These are phyloP conservation scores for Hemibagrus guttatus DNA, from an alignment of 2,797 vertebrate species.

Conservation along the genomic window DNA sequence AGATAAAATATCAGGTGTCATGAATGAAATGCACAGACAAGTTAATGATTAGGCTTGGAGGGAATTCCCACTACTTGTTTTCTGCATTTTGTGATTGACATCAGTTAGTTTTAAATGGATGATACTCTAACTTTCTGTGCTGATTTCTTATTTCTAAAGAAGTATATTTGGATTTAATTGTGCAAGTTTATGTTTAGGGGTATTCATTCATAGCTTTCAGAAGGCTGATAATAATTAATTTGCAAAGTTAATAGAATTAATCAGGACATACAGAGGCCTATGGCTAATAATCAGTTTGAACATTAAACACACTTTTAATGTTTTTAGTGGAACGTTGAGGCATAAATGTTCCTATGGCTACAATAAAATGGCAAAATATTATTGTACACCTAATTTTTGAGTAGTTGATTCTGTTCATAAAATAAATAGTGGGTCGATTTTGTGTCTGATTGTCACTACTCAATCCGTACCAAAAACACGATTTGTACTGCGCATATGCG, in stretches of 20 bases:
- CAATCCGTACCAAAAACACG: background rate
- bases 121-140: background rate
- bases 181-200: background rate
- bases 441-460: too few species aligned
- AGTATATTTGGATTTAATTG: background rate
- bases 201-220: background rate
- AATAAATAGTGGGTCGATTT: background rate
- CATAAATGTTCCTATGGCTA: background rate
- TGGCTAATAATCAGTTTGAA: background rate
- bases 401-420: background rate
- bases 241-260: background rate
- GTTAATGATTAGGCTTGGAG: background rate
- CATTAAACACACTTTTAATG: background rate
- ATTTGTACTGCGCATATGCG: too few species aligned
- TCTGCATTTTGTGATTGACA: background rate
- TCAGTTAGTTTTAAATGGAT: background rate
- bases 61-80: constrained; percentile 5
- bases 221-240: background rate
- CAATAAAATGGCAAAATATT: background rate
- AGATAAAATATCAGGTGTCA: background rate
- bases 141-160: background rate
- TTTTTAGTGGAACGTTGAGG: background rate
- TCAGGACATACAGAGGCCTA: background rate
- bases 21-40: constrained; percentile 4
- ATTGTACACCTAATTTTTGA: background rate